Base-by-base conservation (phyloP, 2,113 vertebrate genomes). In the Ailurus styani region DNA sequence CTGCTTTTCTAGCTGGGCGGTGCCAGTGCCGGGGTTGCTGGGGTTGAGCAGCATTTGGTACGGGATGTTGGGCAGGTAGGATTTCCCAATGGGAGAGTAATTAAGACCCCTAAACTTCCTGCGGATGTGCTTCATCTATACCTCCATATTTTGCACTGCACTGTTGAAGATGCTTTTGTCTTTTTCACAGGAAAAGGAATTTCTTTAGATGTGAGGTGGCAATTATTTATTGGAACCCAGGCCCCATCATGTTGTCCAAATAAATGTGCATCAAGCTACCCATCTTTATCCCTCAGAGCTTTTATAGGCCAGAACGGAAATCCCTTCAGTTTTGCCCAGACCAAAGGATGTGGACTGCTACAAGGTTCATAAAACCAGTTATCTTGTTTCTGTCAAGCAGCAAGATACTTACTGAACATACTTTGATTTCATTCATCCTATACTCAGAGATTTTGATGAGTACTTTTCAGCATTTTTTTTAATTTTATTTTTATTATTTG, bases 141-240 rank as follows among this genome's bases (percentile, higher is more conserved):
- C 99, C 93, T 99, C 99, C 99, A 99, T 99, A 98, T 99, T 99
- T 97, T 99, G 99, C 99, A 99, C 99, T 98, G 99, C 99, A 96
- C 99, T 99, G 98, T 99, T 99, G 98, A 99, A 99, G 20, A 70
- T 37, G 9, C 9, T 70, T 37, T 40, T 99, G 99, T 99, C 99
- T 99, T 99, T 99, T 99, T 99, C 98, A 99, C 99, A 98, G 99
- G 99, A 99, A 99, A 99, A 88, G 99, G 99, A 98, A 99, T 99
- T 99, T 99, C 99, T 99, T 99, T 99, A 98, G 99, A 99, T 99
- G 99, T 99, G 99, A 99, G 99, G 99, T 99, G 99, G 99, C 99
- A 99, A 99, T 99, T 99, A 99, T 99, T 99, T 98, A 99, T 99
- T 91, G 99, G 99, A 98, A 99, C 99, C 99, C 99, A 99, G 97